A percentile compares a stretch with the other conserved stretches of the same genome.
Evolutionary conservation across 2,888 invertebrate species (phyloP).

Genomic region (Himalopsyche anomala): DNA sequence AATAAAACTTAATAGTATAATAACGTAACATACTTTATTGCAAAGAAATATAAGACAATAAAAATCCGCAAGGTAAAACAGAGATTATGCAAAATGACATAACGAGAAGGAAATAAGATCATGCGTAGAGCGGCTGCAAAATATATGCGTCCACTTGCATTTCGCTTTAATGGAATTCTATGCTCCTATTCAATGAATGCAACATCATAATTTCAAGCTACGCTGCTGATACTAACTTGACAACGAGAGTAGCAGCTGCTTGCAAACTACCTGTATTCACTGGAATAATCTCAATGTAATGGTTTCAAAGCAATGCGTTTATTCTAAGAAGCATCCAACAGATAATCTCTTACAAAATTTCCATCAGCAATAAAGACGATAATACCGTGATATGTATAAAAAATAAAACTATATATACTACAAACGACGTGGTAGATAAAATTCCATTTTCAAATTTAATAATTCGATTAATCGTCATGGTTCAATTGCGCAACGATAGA

Average conservation of each 20-base stretch:
- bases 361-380: no score
- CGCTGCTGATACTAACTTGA: slow-evolving; percentile 44
- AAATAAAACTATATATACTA: no score
- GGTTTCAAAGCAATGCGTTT: no score
- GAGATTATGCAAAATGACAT: not conserved
- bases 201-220: slow-evolving; percentile 50
- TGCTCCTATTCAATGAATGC: slow-evolving; percentile 21
- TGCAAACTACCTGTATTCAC: slow-evolving; percentile 7
- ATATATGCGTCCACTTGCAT: not conserved
- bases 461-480: no score
- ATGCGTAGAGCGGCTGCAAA: not conserved
- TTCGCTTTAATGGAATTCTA: slow-evolving; percentile 21
- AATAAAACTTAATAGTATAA: not conserved
- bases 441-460: no score
- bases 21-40: not conserved
- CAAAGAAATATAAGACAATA: not conserved
- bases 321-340: no score
- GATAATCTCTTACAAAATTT: no score
- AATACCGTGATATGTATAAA: no score
- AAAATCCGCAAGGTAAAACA: not conserved
- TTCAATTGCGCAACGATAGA: no score
- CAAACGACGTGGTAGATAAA: no score
- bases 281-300: no score
- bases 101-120: slow-evolving; percentile 27
- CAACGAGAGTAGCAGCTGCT: slow-evolving; percentile 39